Percentiles rank a stretch among this genome's conserved stretches.
These are phyloP conservation scores for Todiramphus chloris DNA, from an alignment of 2,113 vertebrate genomes.

Conservation along the genomic window DNA sequence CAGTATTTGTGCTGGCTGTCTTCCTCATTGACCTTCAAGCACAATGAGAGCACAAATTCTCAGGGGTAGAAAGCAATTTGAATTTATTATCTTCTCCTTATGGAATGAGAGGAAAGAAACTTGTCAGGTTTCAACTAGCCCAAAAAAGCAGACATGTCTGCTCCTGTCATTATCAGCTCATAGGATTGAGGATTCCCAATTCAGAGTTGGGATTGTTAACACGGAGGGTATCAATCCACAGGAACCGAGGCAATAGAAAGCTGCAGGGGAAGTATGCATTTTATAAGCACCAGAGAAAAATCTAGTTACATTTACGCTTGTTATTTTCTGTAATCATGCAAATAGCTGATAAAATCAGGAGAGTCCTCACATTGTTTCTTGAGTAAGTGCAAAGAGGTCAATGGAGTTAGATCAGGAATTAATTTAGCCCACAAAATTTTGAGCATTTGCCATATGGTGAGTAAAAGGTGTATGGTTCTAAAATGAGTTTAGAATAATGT, in stretches of 20 bases:
- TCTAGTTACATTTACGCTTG: not conserved
- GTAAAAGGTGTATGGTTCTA: not conserved
- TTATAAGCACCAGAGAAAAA: not conserved
- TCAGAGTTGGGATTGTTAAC: not conserved
- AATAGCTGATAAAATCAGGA: not conserved
- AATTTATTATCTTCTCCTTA: not conserved
- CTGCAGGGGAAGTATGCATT: not conserved
- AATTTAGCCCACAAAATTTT: not conserved
- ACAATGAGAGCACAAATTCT: not conserved
- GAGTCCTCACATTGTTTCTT: fast-evolving
- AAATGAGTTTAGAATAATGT: not conserved
- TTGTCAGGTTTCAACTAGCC: constrained; percentile 20
- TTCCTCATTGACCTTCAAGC: not conserved
- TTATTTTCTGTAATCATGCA: not conserved
- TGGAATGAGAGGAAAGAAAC: not conserved
- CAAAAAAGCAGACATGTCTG: not conserved
- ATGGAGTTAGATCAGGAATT: not conserved
- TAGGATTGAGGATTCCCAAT: not conserved
- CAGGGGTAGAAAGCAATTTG: not conserved
- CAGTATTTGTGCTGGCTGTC: not conserved
- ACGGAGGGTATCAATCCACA: not conserved
- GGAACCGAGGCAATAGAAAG: not conserved
- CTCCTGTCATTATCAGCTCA: not conserved
- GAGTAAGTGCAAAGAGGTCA: not conserved
- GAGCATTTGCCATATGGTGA: not conserved